phyloP scores from a whole-genome alignment of 2,888 invertebrate species.

The Clanis bilineata region DNA sequence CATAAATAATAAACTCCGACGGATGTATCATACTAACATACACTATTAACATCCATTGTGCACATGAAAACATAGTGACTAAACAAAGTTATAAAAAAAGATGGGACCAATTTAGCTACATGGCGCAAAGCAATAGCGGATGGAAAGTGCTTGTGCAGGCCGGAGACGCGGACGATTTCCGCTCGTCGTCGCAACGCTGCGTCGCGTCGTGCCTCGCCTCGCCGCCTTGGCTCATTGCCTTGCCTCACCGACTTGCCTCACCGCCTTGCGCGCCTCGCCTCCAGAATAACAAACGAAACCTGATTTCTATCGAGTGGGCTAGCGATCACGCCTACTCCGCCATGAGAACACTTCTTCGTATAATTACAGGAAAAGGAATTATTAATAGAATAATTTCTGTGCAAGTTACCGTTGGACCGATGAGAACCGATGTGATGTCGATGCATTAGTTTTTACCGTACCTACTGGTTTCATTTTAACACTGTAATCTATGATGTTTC shows the following conservation, averaged over 20 bases:
- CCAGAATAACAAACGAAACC: slow-evolving; percentile 81
- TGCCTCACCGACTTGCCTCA: slow-evolving; percentile 50
- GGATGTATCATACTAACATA: no score
- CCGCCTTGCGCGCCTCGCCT: slow-evolving; percentile 55
- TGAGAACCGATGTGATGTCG: slow-evolving; percentile 6
- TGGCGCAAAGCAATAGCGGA: slow-evolving; percentile 65
- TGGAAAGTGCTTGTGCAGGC: slow-evolving; percentile 74
- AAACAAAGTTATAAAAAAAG: slow-evolving; percentile 39
- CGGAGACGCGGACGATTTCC: slow-evolving; percentile 51
- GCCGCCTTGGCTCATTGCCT: slow-evolving; percentile 38
- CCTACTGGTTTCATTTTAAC: not conserved
- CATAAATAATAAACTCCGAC: not conserved
- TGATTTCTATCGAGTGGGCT: slow-evolving; percentile 78
- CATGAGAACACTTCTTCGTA: slow-evolving; percentile 17
- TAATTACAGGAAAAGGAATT: slow-evolving; percentile 20
- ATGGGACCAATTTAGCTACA: slow-evolving; percentile 60
- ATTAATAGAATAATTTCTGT: slow-evolving; percentile 15
- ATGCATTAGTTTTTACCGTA: not conserved
- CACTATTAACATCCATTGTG: not conserved
- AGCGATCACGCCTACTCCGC: slow-evolving; percentile 57
- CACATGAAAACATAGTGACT: slow-evolving; percentile 12
- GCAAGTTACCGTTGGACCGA: slow-evolving; percentile 11
- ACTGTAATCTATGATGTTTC: not conserved
- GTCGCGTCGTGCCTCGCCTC: not conserved
- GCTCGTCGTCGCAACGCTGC: slow-evolving; percentile 40